A percentile compares a stretch with the other conserved stretches of the same genome.
Evolutionary conservation across 2,888 invertebrate genomes (phyloP).

Genomic region (Agrotis exclamationis): DNA sequence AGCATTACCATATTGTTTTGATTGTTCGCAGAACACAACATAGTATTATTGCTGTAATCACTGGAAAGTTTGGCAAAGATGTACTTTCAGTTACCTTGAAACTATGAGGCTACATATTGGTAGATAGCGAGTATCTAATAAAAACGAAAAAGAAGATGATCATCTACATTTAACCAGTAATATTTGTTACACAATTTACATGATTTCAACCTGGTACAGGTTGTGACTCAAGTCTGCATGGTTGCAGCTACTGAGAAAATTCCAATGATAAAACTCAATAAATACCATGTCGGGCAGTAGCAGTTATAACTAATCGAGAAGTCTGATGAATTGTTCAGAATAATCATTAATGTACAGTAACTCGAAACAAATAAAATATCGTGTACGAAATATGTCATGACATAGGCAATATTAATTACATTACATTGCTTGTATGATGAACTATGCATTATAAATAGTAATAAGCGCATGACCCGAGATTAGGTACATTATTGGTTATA

Average conservation of each 20-base stretch:
- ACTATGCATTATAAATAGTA: slow-evolving; percentile 3
- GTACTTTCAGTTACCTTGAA: background rate
- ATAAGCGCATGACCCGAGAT: slow-evolving; percentile 1
- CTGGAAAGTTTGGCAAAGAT: background rate
- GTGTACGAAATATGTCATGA: background rate
- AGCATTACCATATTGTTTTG: slow-evolving; percentile 21
- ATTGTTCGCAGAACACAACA: background rate
- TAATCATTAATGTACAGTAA: slow-evolving; percentile 1
- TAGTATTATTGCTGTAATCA: background rate
- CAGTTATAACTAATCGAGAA: background rate
- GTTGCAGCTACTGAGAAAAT: background rate
- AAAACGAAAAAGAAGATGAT: too few relatives aligned
- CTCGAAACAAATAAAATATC: background rate
- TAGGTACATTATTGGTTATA: background rate
- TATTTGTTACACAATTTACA: too few relatives aligned
- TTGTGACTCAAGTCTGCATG: too few relatives aligned
- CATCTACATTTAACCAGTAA: background rate
- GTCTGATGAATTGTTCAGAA: background rate
- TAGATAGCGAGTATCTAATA: too few relatives aligned
- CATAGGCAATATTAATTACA: slow-evolving; percentile 10
- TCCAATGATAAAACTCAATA: background rate
- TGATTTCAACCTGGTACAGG: too few relatives aligned
- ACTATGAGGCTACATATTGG: too few relatives aligned
- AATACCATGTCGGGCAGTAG: background rate
- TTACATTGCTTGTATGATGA: background rate